Percentiles rank a stretch among this genome's conserved stretches.
Conservation (phyloP, 2,888 invertebrate genomes). For the Tridacna crocea region DNA sequence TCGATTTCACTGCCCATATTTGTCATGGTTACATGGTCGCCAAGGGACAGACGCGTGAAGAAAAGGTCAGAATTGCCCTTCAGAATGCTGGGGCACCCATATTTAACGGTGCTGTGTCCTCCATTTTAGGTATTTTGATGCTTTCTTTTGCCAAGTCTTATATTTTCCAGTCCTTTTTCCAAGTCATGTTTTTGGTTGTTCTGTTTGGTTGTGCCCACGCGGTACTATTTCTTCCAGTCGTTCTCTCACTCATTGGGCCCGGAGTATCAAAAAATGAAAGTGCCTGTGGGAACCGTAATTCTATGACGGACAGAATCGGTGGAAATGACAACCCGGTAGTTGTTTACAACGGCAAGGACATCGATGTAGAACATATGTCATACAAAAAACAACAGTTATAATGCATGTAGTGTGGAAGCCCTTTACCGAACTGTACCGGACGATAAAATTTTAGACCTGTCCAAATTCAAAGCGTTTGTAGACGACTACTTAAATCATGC, state of each 20-base stretch:
- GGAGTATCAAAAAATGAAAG: not conserved
- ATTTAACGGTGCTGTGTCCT: slow-evolving; percentile 72
- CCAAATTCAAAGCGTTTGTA: no score
- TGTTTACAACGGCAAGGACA: not conserved
- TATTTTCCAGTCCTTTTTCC: slow-evolving; percentile 73
- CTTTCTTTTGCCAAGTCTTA: slow-evolving; percentile 67
- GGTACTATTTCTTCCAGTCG: slow-evolving; percentile 68
- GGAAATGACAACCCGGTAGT: not conserved
- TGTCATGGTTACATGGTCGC: slow-evolving; percentile 70
- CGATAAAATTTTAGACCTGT: no score
- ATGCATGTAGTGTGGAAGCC: no score
- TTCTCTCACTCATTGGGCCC: slow-evolving; percentile 61
- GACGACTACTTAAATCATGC: no score
- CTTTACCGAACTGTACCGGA: not conserved
- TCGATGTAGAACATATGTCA: not conserved
- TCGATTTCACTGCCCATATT: slow-evolving; percentile 76
- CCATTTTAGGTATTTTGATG: slow-evolving; percentile 68
- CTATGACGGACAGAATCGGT: not conserved
- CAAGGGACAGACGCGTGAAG: slow-evolving; percentile 42
- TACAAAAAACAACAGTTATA: not conserved
- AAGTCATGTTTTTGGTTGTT: slow-evolving; percentile 71
- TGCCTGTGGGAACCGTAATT: not conserved
- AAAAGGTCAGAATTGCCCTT: slow-evolving; percentile 58
- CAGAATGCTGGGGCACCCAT: slow-evolving; percentile 69
- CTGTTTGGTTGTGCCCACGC: slow-evolving; percentile 69